A percentile compares a stretch with the other conserved stretches of the same genome.
Conservation (phyloP, 2,888 invertebrate genomes). For the Phortica magna region DNA sequence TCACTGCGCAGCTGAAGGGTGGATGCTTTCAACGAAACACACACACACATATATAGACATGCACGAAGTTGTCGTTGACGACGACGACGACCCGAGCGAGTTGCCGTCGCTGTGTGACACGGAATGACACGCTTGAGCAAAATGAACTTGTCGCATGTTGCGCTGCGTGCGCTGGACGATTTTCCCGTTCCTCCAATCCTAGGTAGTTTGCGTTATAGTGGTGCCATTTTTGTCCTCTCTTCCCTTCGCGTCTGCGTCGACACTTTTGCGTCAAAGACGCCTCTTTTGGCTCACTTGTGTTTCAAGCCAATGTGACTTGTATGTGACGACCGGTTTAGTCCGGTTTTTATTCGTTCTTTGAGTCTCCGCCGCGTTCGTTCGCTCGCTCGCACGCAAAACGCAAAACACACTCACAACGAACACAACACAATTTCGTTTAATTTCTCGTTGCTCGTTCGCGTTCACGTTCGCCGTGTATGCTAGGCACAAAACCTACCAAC, state of each 20-base stretch:
- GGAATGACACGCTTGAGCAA: too few relatives aligned
- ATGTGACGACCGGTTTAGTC: slow-evolving; percentile 73
- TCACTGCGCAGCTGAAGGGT: slow-evolving; percentile 33
- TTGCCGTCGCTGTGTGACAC: slow-evolving; percentile 34
- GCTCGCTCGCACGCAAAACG: slow-evolving; percentile 48
- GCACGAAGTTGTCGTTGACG: slow-evolving; percentile 43
- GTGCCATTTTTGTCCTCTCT: too few relatives aligned
- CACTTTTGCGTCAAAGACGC: too few relatives aligned
- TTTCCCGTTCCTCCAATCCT: too few relatives aligned
- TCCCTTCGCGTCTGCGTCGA: too few relatives aligned
- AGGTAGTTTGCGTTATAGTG: too few relatives aligned
- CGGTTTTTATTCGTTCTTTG: too few relatives aligned
- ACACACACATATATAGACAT: slow-evolving; percentile 18
- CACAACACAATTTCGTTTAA: background rate
- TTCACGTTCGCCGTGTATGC: background rate
- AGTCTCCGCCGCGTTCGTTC: slow-evolving; percentile 66
- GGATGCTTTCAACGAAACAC: slow-evolving; percentile 9
- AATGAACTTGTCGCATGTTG: too few relatives aligned
- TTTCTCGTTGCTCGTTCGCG: background rate
- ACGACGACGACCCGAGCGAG: slow-evolving; percentile 25
- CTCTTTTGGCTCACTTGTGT: too few relatives aligned
- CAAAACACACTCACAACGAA: slow-evolving; percentile 18
- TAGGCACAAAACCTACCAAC: too few relatives aligned
- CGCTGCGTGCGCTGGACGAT: too few relatives aligned
- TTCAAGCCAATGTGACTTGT: too few relatives aligned